Evolutionary conservation across 2,888 invertebrate species (phyloP), one percentile per base, ranked within the genome.

Genomic region (Ophonus ardosiacus): DNA sequence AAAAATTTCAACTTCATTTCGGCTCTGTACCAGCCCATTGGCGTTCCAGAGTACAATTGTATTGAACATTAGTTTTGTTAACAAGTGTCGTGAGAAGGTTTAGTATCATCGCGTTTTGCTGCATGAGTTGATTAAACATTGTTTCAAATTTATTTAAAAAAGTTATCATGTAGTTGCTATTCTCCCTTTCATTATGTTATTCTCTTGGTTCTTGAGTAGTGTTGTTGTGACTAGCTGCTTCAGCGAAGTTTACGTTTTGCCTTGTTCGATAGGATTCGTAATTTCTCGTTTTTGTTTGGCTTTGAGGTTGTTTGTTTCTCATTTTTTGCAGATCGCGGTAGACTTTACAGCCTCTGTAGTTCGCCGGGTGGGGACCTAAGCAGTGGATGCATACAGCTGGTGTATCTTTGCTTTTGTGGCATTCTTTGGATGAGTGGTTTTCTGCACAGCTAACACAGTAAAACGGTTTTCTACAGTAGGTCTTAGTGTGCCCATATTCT

Each of bases 381-480:
- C 86, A 86, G 10, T 81, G 68, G 15, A 51, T 51, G 38, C 86
- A 86, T 71, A 18, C 74, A 18, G 86, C 56, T 7, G 81, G 56
- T 13, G 78, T 78, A 38, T 61, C 63, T 79, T 80, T 24, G 5
- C n/a, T 10, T 38, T 80, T 80, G 8, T 15, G 56, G 57, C 86
- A 87, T 18, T 76, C 17, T 6, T 7, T 68, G 5, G 87, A 85
- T 7, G 17, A 7, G 59, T 87, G 86, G 56, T 86, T 84, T 21
- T 40, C 57, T 31, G 84, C 86, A 38, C 86, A 87, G 79, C 85
- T 87, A 0, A 86, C 86, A 56, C 87, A 87, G 51, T 74, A 63
- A 0, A 74, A 63, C 13, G 56, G 51, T 59, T 76, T 85, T 7
- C 17, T 43, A 38, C 87, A 87, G 40, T 86, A 87, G 8, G 81